Evolutionary conservation across 2,797 vertebrate species (phyloP).

Genomic region (Danio aesculapii): DNA sequence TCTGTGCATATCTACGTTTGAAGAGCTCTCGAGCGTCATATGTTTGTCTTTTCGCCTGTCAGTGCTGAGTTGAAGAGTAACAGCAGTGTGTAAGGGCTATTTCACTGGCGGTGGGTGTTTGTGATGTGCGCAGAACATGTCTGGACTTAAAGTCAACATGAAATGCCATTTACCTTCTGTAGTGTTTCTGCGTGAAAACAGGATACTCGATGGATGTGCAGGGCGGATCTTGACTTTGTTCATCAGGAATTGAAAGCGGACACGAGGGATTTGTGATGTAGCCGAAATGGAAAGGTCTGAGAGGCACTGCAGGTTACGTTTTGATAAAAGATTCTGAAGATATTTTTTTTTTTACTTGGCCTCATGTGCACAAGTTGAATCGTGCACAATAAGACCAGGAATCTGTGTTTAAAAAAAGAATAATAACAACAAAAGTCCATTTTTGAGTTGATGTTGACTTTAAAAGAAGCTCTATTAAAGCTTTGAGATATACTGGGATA

Average conservation of each 20-base stretch:
- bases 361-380: slow-evolving; percentile 22
- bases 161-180: slow-evolving; percentile 25
- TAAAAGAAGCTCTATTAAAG: slow-evolving; percentile 36
- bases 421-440: not conserved
- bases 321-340: slow-evolving; percentile 28
- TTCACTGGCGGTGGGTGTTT: slow-evolving; percentile 43
- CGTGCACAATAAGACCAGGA: slow-evolving; percentile 9
- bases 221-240: slow-evolving; percentile 11
- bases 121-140: slow-evolving; percentile 25
- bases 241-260: slow-evolving; percentile 16
- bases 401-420: slow-evolving; percentile 17
- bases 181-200: slow-evolving; percentile 3
- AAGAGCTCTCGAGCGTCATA: slow-evolving; percentile 29
- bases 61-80: slow-evolving; percentile 36
- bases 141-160: slow-evolving; percentile 33
- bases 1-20: slow-evolving; percentile 26
- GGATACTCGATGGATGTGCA: not conserved
- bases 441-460: slow-evolving; percentile 42
- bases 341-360: slow-evolving; percentile 8
- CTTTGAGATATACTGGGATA: slow-evolving; percentile 34
- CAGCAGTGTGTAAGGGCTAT: slow-evolving; percentile 46
- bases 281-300: slow-evolving; percentile 25
- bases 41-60: slow-evolving; percentile 32
- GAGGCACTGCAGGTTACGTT: slow-evolving; percentile 20
- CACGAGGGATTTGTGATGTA: not conserved